Evolutionary conservation across 1,140 invertebrate genomes (phyloP), one percentile per base, ranked within the genome.

Genomic region (Drosophila eugracilis): DNA sequence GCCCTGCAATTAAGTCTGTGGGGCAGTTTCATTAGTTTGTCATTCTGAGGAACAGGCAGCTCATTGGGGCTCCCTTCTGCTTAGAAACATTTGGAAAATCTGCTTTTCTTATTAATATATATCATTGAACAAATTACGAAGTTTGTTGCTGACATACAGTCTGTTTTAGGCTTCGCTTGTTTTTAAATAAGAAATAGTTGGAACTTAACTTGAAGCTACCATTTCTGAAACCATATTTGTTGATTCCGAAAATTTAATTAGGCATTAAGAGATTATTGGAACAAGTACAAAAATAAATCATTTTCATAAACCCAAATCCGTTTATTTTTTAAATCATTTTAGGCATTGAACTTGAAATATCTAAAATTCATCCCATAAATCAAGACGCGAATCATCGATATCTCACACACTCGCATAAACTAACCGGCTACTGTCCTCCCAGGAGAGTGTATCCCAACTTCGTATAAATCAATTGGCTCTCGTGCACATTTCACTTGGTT

Each of bases 401-500:
- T 36, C 19, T 10, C 6, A 9, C 50, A 1, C n/a, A 24, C n/a
- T 32, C n/a, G n/a, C n/a, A n/a, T n/a, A n/a, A n/a, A 30, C 17
- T 22, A n/a, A 4, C 0, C 12, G 9, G 6, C 24, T 19, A 62
- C 26, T 48, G 28, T 42, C 7, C 15, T 17, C 21, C 37, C 32
- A 17, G 26, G 45, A 22, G 32, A 80, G 67, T 14, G 75, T 66
- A 72, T 78, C 34, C 24, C 1, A 5, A 39, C 15, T 47, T 84
- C 81, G 77, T 42, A 55, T 69, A 41, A 55, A 17, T 45, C 17
- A 55, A 41, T 57, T 44, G 47, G n/a, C 28, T 17, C 22, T 17
- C 22, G 24, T 9, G 22, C 37, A 67, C 42, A 63, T 63, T 75
- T 69, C 66, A 59, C 52, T 66, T 74, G 62, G 57, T 78, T 75